These are phyloP conservation scores for Spisula solida DNA, from an alignment of 2,888 invertebrate species.

Conservation along the genomic window DNA sequence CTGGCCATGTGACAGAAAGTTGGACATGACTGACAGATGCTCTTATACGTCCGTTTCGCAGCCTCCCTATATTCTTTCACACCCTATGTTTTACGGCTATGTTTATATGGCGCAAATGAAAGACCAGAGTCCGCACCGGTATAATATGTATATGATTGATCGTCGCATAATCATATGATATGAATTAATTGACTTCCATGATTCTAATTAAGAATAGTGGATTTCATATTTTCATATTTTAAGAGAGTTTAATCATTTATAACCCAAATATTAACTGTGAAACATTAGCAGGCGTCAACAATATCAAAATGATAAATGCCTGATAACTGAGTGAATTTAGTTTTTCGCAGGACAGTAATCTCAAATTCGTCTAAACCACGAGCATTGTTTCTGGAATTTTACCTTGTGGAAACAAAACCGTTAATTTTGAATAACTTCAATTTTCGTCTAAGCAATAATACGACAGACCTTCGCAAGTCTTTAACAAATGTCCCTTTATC, in stretches of 20 bases:
- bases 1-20: no score
- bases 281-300: neutral
- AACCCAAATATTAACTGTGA: neutral
- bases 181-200: neutral
- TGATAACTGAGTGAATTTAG: no score
- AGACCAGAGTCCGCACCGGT: conserved; percentile 28
- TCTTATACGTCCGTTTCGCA: neutral
- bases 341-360: no score
- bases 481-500: neutral
- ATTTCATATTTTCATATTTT: conserved; percentile 10
- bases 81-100: neutral
- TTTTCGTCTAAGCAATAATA: no score
- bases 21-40: no score
- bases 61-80: neutral
- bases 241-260: neutral
- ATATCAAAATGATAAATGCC: no score
- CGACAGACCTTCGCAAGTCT: neutral
- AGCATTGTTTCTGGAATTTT: no score
- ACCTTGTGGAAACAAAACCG: no score
- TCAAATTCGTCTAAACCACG: no score
- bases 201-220: neutral
- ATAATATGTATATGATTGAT: conserved; percentile 18
- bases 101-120: conserved; percentile 27
- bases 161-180: neutral
- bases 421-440: no score